phyloP scores from a whole-genome alignment of 64 coral and sea anemone species.

The Orbicella faveolata region DNA sequence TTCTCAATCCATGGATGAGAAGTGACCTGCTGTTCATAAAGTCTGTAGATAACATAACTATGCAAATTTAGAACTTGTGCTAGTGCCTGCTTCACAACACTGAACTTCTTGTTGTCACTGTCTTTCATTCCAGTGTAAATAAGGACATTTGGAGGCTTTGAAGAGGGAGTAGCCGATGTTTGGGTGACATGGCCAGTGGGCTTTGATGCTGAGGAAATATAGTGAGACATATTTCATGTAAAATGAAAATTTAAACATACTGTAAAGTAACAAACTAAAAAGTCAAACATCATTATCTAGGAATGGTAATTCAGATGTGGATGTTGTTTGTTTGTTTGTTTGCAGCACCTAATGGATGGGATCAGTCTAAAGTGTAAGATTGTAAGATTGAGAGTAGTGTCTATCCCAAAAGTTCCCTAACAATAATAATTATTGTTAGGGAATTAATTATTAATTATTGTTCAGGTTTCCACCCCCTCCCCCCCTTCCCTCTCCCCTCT shows the following conservation, averaged over 20 bases:
- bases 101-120: slow-evolving; percentile 16
- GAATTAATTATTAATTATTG: no score
- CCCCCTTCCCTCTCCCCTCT: no score
- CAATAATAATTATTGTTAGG: no score
- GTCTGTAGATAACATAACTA: slow-evolving; percentile 66
- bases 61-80: slow-evolving; percentile 47
- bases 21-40: slow-evolving; percentile 46
- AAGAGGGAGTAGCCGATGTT: background rate
- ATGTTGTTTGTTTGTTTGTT: no score
- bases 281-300: background rate
- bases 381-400: no score
- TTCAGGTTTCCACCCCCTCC: no score
- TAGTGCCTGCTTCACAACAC: slow-evolving; percentile 23
- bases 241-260: no score
- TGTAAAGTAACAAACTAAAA: no score
- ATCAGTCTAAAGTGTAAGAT: no score
- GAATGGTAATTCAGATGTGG: background rate
- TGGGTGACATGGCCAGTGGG: background rate
- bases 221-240: background rate
- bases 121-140: slow-evolving; percentile 54
- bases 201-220: background rate
- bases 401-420: no score
- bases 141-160: slow-evolving; percentile 70
- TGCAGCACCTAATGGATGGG: no score
- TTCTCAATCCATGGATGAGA: slow-evolving; percentile 70